Conservation (phyloP, 2,113 vertebrate genomes). For the Toxotes jaculatrix region DNA sequence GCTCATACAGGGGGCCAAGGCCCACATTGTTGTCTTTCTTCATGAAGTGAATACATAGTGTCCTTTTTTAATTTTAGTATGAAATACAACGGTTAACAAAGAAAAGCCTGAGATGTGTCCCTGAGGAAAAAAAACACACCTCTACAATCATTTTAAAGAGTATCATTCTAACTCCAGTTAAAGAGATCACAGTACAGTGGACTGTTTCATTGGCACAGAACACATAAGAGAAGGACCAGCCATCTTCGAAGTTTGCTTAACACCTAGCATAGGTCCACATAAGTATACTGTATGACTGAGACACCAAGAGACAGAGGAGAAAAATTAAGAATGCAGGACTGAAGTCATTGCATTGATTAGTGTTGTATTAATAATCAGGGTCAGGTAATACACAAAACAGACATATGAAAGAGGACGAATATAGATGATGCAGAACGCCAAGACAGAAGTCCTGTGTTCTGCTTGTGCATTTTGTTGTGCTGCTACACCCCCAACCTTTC, state of each 20-base stretch:
- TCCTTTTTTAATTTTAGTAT: slow-evolving; percentile 2
- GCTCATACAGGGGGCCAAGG: slow-evolving; percentile 10
- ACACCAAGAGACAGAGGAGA: background rate
- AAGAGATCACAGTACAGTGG: slow-evolving; percentile 16
- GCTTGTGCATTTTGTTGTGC: background rate
- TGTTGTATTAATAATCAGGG: background rate
- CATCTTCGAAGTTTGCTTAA: slow-evolving; percentile 29
- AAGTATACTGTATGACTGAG: background rate
- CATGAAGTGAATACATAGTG: slow-evolving; percentile 42
- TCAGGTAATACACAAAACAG: background rate
- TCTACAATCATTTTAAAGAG: slow-evolving; percentile 23
- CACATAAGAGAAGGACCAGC: slow-evolving; percentile 28
- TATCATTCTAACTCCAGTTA: background rate
- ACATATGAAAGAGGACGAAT: background rate
- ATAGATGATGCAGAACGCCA: background rate
- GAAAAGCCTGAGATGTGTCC: slow-evolving; percentile 37
- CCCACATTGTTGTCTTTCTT: slow-evolving; percentile 3
- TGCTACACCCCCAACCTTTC: background rate
- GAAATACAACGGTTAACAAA: slow-evolving; percentile 28
- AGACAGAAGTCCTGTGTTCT: background rate
- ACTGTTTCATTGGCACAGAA: slow-evolving; percentile 33
- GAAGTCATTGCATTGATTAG: slow-evolving; percentile 30
- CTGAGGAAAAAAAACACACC: slow-evolving; percentile 40
- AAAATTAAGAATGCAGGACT: slow-evolving; percentile 37
- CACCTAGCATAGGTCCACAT: background rate